These are phyloP conservation scores for Poeciliopsis presidionis DNA, from an alignment of 2,797 vertebrate species.

Conservation along the genomic window DNA sequence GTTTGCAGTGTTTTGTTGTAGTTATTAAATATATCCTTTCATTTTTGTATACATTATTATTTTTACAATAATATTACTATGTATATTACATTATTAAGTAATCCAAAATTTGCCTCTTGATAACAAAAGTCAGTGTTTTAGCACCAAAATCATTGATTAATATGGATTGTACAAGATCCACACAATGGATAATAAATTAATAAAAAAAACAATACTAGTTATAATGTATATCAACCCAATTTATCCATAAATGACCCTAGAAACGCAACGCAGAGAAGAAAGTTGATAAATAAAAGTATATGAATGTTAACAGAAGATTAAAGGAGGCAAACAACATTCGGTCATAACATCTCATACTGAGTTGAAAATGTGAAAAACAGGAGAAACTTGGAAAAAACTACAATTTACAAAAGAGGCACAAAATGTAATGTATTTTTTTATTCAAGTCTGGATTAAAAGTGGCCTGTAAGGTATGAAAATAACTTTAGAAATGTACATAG, in stretches of 20 bases:
- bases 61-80: not conserved
- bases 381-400: not conserved
- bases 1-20: not conserved
- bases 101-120: not conserved
- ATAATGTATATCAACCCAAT: too few relatives aligned
- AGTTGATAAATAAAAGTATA: not conserved
- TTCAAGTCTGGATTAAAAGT: not conserved
- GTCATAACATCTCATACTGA: not conserved
- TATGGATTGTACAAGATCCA: not conserved
- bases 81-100: not conserved
- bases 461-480: not conserved
- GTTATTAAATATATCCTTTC: conserved; percentile 22
- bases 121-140: not conserved
- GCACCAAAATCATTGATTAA: not conserved
- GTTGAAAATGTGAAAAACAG: not conserved
- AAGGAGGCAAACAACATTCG: not conserved
- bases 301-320: not conserved
- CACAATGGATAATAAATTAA: not conserved
- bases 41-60: not conserved
- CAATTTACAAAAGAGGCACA: not conserved
- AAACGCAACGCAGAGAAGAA: not conserved
- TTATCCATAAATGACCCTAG: not conserved
- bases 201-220: not conserved
- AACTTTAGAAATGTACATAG: not conserved
- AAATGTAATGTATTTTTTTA: not conserved